Evolutionary conservation across 1,140 invertebrate species (phyloP), one percentile per base, ranked within the genome.

Genomic region (Sminthurinus signatus): DNA sequence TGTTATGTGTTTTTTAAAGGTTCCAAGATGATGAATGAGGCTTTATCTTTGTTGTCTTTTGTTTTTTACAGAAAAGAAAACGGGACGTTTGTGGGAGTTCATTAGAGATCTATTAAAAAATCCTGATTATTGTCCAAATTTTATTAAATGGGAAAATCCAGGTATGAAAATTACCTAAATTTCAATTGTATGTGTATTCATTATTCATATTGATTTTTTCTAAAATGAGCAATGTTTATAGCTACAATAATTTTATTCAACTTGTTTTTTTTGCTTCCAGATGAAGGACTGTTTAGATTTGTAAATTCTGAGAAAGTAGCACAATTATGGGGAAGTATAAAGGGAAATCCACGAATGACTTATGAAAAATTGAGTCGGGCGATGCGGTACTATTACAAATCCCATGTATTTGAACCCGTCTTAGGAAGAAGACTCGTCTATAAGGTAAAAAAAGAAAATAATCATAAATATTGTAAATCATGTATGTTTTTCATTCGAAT

Each of bases 341-440:
- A 93, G 75, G 87, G 89, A 74, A 95, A 96, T 75, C 84, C 85
- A 28, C 85, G 87, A 73, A 95, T 95, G 92, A 93, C 88, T 36
- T 36, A 36, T 36, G 92, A 94, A 75, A 96, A 96, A 77, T 83
- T 95, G 65, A 93, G 89, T 77, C 76, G 92, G 72, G 92, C 92
- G 5, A 94, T 96, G 90, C 85, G 92, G 85, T 92, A 94, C 78
- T 91, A 93, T 76, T 93, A 93, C 77, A 86, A 88, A 75, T 85
- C 87, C 73, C 80, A 85, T 73, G 88, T 92, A 36, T 83, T 92
- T 44, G 81, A 86, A 36, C 86, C 89, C 4, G 89, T 92, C 1
- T 83, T 88, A 51, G 89, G 88, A 5, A 81, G 87, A 56, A 80
- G 89, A 57, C 80, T 93, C 50, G 89, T 93, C 5, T 93, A 93